phyloP scores from a whole-genome alignment of 2,113 vertebrate genomes.

The Tichodroma muraria region DNA sequence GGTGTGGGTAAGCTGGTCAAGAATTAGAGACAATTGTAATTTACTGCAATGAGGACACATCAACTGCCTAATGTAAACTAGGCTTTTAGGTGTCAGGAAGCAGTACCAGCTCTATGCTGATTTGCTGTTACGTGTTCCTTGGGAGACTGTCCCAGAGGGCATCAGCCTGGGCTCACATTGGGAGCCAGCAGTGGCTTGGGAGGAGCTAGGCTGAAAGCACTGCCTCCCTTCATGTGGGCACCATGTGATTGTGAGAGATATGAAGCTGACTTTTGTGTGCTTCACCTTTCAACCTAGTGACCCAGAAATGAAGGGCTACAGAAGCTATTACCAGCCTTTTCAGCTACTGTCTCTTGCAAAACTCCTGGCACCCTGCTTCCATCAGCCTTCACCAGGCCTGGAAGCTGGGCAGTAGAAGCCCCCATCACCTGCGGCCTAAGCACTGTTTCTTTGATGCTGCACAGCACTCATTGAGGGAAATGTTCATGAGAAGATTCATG shows the following conservation, averaged over 20 bases:
- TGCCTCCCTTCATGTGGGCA: neutral
- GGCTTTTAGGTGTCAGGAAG: neutral
- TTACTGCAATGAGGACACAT: neutral
- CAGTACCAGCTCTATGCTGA: neutral
- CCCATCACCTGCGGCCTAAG: neutral
- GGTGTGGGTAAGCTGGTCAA: neutral
- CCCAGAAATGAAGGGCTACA: neutral
- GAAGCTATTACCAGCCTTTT: neutral
- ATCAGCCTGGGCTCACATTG: fast-evolving
- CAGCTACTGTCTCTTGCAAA: neutral
- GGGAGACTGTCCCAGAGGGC: neutral
- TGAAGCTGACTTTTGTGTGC: neutral
- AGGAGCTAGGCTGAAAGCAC: neutral
- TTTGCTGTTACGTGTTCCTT: neutral
- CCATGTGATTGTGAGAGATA: neutral
- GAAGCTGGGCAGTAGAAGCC: neutral
- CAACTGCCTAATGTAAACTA: neutral
- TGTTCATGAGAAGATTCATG: neutral
- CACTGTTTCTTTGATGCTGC: neutral
- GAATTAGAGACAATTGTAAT: neutral
- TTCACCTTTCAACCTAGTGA: neutral
- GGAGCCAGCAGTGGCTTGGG: neutral
- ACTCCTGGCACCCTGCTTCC: neutral
- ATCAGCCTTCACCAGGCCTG: neutral
- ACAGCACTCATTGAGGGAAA: neutral